Evolutionary conservation across 2,888 invertebrate species (phyloP).

Genomic region (Phragmatobia fuliginosa): DNA sequence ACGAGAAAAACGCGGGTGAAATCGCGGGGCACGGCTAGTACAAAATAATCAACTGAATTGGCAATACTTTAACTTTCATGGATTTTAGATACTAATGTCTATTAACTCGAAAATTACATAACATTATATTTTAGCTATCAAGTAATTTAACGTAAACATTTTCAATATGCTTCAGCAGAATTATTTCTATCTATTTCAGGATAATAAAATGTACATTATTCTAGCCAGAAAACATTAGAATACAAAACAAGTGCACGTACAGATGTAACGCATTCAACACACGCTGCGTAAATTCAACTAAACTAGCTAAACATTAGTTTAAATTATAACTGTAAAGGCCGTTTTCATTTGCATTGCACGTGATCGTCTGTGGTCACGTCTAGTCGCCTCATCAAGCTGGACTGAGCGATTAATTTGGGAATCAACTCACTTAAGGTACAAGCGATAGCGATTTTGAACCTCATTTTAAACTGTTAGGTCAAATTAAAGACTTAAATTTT

Average conservation of each 20-base stretch:
- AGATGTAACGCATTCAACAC: conserved; percentile 40
- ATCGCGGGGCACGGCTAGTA: too few species aligned
- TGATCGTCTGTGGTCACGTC: conserved; percentile 82
- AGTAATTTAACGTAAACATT: too few species aligned
- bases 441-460: conserved; percentile 40
- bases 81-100: too few species aligned
- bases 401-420: conserved; percentile 74
- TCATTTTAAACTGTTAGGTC: too few species aligned
- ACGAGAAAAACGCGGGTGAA: too few species aligned
- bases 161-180: too few species aligned
- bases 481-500: too few species aligned
- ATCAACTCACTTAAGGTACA: conserved; percentile 46
- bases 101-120: too few species aligned
- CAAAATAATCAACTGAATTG: too few species aligned
- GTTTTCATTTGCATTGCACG: conserved; percentile 83
- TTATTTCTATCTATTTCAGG: neutral
- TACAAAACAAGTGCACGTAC: conserved; percentile 35
- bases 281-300: conserved; percentile 54
- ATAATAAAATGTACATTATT: neutral
- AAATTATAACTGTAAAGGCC: conserved; percentile 75
- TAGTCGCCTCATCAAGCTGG: conserved; percentile 79
- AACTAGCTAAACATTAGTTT: conserved; percentile 65
- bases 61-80: too few species aligned
- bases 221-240: neutral
- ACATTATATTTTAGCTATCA: too few species aligned